Evolutionary conservation across 2,888 invertebrate species (phyloP).

Genomic region (Leptothorax acervorum): DNA sequence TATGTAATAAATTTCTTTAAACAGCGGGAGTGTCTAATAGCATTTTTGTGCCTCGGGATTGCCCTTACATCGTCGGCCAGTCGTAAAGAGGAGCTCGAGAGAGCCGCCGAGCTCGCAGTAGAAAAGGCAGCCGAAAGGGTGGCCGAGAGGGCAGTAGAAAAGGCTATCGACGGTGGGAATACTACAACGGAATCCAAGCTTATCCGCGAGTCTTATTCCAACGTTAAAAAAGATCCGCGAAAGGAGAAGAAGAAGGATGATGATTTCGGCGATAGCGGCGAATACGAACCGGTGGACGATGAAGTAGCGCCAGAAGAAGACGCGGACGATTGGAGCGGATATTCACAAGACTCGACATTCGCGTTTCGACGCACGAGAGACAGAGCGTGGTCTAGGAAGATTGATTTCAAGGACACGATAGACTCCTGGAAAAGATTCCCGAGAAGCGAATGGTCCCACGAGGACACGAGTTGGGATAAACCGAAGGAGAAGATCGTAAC

Average conservation of each 20-base stretch:
- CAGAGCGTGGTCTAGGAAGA: slow-evolving; percentile 20
- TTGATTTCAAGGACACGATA: background rate
- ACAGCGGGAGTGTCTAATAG: slow-evolving; percentile 60
- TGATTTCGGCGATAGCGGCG: slow-evolving; percentile 7
- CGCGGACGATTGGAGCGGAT: slow-evolving; percentile 48
- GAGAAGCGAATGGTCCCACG: slow-evolving; percentile 42
- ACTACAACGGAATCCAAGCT: slow-evolving; percentile 79
- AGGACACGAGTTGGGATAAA: slow-evolving; percentile 24
- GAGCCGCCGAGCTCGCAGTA: slow-evolving; percentile 82
- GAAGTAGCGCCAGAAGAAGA: slow-evolving; percentile 55
- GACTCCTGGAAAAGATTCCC: slow-evolving; percentile 51
- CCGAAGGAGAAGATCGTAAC: slow-evolving; percentile 60
- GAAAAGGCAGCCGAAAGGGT: slow-evolving; percentile 82
- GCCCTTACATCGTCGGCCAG: slow-evolving; percentile 60
- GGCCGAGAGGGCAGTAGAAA: slow-evolving; percentile 83
- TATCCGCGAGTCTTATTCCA: slow-evolving; percentile 79
- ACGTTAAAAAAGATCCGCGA: slow-evolving; percentile 71
- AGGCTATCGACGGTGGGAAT: slow-evolving; percentile 81
- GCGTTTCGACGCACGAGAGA: background rate
- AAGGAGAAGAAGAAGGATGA: slow-evolving; percentile 43
- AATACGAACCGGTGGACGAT: slow-evolving; percentile 4
- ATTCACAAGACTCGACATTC: background rate
- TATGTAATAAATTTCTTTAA: background rate
- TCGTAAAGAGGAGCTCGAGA: slow-evolving; percentile 79
- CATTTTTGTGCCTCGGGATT: slow-evolving; percentile 69